Evolutionary conservation across 1,140 invertebrate species (phyloP).

Genomic region (Drosophila nasuta): DNA sequence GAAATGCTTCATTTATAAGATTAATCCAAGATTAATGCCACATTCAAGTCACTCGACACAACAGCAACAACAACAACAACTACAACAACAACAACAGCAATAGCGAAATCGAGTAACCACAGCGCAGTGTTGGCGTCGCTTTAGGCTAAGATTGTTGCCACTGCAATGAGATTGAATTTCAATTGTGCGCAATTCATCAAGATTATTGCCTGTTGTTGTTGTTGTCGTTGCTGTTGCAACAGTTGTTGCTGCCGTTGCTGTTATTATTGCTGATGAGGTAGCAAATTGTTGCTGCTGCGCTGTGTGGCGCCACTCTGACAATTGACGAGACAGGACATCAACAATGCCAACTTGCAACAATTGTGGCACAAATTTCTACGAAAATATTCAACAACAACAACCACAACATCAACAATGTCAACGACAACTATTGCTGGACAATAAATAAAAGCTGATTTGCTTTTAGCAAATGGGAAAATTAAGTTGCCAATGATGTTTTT

Average conservation of each 20-base stretch:
- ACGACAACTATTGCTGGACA: slow-evolving; percentile 46
- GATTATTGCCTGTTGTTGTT: neutral
- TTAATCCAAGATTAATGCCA: slow-evolving; percentile 31
- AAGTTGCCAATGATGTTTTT: slow-evolving; percentile 5
- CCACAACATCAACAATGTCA: slow-evolving; percentile 1
- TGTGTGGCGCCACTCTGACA: no score
- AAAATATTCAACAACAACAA: slow-evolving; percentile 25
- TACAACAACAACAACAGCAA: slow-evolving; percentile 1
- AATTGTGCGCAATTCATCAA: slow-evolving; percentile 33
- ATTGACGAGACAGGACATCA: slow-evolving; percentile 5
- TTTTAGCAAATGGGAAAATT: slow-evolving; percentile 39
- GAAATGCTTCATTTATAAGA: slow-evolving; percentile 4
- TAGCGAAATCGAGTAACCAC: slow-evolving; percentile 24
- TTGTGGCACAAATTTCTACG: slow-evolving; percentile 47
- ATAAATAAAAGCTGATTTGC: slow-evolving; percentile 78
- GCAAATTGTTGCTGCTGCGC: slow-evolving; percentile 21
- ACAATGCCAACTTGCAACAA: slow-evolving; percentile 42
- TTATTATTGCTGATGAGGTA: slow-evolving; percentile 7
- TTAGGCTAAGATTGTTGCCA: slow-evolving; percentile 17
- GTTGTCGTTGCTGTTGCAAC: slow-evolving; percentile 1
- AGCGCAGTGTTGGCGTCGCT: slow-evolving; percentile 30
- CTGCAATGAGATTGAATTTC: slow-evolving; percentile 45
- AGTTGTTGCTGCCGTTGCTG: neutral
- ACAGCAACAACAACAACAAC: neutral
- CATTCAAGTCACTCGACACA: slow-evolving; percentile 17